Base-by-base conservation (phyloP, 2,888 invertebrate genomes). In the Tiliacea aurago region DNA sequence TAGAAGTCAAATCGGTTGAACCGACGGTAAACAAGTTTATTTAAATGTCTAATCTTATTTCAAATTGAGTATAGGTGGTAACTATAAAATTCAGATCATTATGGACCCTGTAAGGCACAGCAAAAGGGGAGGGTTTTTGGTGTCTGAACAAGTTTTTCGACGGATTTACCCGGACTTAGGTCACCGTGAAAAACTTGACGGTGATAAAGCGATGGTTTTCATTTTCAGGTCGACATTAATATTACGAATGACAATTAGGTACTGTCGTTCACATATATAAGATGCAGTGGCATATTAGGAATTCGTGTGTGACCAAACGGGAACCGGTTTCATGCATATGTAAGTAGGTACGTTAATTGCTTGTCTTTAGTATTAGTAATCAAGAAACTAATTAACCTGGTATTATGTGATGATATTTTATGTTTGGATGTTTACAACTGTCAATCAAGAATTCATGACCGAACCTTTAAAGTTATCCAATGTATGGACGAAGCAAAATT, bases 361-460 rank as follows among this genome's bases (percentile, higher is more conserved):
- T 56, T 63, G 67, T 55, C 67, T 81, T 63, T 55, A 51, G 43
- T 56, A 62, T 73, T 66, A 62, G 51, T n/a, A 41, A 56, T 74
- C 45, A 56, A 51, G 75, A 51, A 56, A 7, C 37, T 33, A 55
- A 80, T 15, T 23, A 49, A n/a, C 28, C 2, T 18, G 0, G 23
- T 33, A 9, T 43, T 41, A 53, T 9, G 33, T 9, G 53, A 49
- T 20, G 41, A 68, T 18, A 9, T 56, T 67, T 23, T 65, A 59
- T 47, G 18, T 45, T 28, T 43, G 23, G 58, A 68, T 76, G 23
- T 68, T 71, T 75, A 70, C 67, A 70, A 68, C 74, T 72, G 61
- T 68, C 70, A 75, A 72, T 78, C 56, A 75, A 15, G 23, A 23
- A 75, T 70, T 78, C 56, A 75, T 18, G 33, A 23, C 6, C 45